Evolutionary conservation across 2,888 invertebrate genomes (phyloP).

Genomic region (Brachynemurus nebulosus): DNA sequence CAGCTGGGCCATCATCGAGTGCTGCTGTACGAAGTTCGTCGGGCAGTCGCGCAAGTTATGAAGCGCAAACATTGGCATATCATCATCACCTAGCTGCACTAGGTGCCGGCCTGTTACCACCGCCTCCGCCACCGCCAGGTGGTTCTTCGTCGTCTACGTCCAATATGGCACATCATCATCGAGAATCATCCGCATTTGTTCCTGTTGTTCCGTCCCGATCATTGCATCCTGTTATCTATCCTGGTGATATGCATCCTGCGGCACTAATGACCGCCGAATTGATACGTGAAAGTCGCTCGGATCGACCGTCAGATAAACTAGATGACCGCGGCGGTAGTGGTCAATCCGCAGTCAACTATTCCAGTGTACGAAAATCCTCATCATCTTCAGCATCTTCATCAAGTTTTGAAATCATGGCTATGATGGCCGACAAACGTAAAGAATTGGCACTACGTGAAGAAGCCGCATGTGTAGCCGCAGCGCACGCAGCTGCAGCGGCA

Average conservation of each 20-base stretch:
- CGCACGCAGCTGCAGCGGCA: slow-evolving; percentile 33
- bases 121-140: slow-evolving; percentile 21
- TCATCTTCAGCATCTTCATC: too few relatives aligned
- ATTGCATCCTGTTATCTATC: slow-evolving; percentile 57
- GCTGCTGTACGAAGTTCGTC: slow-evolving; percentile 31
- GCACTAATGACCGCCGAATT: slow-evolving; percentile 46
- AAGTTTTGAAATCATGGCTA: slow-evolving; percentile 70
- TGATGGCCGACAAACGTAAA: slow-evolving; percentile 82
- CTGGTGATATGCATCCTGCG: slow-evolving; percentile 56
- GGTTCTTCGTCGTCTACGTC: slow-evolving; percentile 21
- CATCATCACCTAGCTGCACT: slow-evolving; percentile 48
- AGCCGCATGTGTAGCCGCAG: slow-evolving; percentile 37
- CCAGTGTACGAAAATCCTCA: slow-evolving; percentile 20
- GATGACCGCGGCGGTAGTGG: slow-evolving; percentile 3
- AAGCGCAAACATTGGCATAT: slow-evolving; percentile 48
- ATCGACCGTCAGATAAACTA: slow-evolving; percentile 13
- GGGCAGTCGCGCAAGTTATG: slow-evolving; percentile 41
- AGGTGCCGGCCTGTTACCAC: slow-evolving; percentile 13
- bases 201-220: slow-evolving; percentile 72
- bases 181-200: slow-evolving; percentile 75
- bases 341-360: slow-evolving; percentile 10
- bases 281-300: slow-evolving; percentile 35
- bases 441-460: slow-evolving; percentile 63
- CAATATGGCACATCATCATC: slow-evolving; percentile 39
- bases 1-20: slow-evolving; percentile 44